A percentile compares a stretch with the other conserved stretches of the same genome.
Conservation (phyloP, 2,113 vertebrate species). For the Sinosuthora webbiana region DNA sequence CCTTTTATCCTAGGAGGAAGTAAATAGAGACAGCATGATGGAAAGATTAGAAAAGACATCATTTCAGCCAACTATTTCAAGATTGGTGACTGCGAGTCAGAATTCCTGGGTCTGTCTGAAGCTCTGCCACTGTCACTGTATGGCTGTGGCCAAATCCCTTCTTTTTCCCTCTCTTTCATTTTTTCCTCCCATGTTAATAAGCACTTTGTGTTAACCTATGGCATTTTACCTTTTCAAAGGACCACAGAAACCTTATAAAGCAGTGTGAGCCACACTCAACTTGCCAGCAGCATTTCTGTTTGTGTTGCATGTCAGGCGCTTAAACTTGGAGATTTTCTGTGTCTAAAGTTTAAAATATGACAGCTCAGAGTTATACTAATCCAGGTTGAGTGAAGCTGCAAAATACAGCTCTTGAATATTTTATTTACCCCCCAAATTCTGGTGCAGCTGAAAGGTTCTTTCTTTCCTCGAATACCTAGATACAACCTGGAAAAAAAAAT, state of each 20-base stretch:
- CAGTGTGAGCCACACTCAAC: not conserved
- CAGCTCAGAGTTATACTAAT: not conserved
- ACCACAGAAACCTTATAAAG: not conserved
- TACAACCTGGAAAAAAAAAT: not conserved
- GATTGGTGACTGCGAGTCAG: not conserved
- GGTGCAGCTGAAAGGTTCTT: not conserved
- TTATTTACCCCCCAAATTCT: not conserved
- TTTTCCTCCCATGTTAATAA: not conserved
- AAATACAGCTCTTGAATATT: not conserved
- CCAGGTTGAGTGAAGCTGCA: not conserved
- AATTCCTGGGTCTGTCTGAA: not conserved
- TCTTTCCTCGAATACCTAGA: not conserved
- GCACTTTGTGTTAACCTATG: not conserved
- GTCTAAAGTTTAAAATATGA: not conserved
- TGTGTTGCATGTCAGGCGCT: not conserved
- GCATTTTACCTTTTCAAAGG: not conserved
- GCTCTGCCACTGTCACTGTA: not conserved
- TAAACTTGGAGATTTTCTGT: not conserved
- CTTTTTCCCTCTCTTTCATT: not conserved
- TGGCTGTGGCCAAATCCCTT: not conserved
- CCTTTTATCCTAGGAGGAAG: constrained; percentile 20
- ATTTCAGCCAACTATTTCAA: not conserved
- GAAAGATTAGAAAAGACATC: not conserved
- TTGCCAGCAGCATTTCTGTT: not conserved
- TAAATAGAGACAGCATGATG: not conserved